A percentile compares a stretch with the other conserved stretches of the same genome.
phyloP scores from a whole-genome alignment of 2,797 vertebrate genomes.

The Discoglossus pictus region DNA sequence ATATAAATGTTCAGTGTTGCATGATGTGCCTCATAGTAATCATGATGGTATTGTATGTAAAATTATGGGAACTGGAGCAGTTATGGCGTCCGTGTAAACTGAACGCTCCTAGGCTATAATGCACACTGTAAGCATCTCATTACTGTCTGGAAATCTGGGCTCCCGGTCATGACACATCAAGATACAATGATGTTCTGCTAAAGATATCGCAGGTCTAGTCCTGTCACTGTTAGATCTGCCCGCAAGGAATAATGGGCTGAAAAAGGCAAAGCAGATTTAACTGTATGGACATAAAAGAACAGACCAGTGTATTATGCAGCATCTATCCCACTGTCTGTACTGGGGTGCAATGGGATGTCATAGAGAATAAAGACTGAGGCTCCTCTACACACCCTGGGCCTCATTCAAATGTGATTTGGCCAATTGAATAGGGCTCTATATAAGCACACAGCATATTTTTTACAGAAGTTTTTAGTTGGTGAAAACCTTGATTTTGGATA shows the following conservation, averaged over 20 bases:
- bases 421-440: too few species aligned
- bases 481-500: too few species aligned
- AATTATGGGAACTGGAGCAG: too few species aligned
- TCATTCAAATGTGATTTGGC: too few species aligned
- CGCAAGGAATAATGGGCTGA: not conserved
- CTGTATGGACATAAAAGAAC: conserved; percentile 11
- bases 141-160: not conserved
- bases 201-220: conserved; percentile 7
- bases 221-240: conserved; percentile 7
- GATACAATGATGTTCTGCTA: not conserved
- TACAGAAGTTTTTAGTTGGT: not conserved
- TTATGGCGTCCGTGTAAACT: too few species aligned
- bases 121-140: too few species aligned
- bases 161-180: conserved; percentile 3
- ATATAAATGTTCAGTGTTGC: too few species aligned
- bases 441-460: not conserved
- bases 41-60: too few species aligned
- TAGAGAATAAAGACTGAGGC: not conserved
- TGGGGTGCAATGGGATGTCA: not conserved
- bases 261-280: conserved; percentile 13
- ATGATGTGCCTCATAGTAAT: too few species aligned
- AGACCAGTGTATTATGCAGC: not conserved
- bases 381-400: too few species aligned
- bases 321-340: not conserved
- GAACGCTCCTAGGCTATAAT: too few species aligned